These are phyloP conservation scores for Characodon lateralis DNA, from an alignment of 2,797 vertebrate genomes.

Conservation along the genomic window DNA sequence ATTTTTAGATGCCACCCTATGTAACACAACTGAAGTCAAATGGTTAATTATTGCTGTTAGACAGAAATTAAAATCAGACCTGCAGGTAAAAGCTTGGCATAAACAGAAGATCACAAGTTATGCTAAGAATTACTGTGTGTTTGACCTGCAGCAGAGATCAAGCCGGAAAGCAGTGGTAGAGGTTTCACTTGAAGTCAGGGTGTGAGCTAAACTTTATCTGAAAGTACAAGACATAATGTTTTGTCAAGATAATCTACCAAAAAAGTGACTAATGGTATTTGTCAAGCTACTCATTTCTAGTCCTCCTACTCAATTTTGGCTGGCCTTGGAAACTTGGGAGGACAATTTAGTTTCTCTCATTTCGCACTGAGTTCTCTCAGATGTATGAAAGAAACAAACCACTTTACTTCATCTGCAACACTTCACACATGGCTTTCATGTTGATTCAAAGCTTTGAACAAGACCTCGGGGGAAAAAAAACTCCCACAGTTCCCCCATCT, in stretches of 20 bases:
- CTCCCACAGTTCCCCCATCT: slow-evolving; percentile 34
- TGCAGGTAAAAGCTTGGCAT: too few species aligned
- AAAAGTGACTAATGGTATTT: slow-evolving; percentile 23
- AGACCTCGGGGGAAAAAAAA: slow-evolving; percentile 22
- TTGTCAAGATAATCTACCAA: slow-evolving; percentile 23
- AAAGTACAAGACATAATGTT: slow-evolving; percentile 22
- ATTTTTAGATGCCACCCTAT: too few species aligned
- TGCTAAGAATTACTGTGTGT: neutral
- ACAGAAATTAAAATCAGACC: too few species aligned
- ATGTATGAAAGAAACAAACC: slow-evolving; percentile 45
- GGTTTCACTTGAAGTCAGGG: neutral
- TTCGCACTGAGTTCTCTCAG: slow-evolving; percentile 15
- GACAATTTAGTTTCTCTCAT: slow-evolving; percentile 35
- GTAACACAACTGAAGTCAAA: too few species aligned
- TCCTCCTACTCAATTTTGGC: slow-evolving; percentile 40
- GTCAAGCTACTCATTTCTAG: slow-evolving; percentile 21
- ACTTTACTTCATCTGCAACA: slow-evolving; percentile 30
- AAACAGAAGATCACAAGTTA: neutral
- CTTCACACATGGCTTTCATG: slow-evolving; percentile 35
- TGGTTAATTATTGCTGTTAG: too few species aligned
- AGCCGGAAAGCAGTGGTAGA: neutral
- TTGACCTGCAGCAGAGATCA: slow-evolving; percentile 3
- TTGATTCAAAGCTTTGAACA: slow-evolving; percentile 22
- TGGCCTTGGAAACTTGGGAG: slow-evolving; percentile 36
- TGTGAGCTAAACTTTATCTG: neutral